phyloP scores from a whole-genome alignment of 2,113 vertebrate genomes.

The Alosa alosa region DNA sequence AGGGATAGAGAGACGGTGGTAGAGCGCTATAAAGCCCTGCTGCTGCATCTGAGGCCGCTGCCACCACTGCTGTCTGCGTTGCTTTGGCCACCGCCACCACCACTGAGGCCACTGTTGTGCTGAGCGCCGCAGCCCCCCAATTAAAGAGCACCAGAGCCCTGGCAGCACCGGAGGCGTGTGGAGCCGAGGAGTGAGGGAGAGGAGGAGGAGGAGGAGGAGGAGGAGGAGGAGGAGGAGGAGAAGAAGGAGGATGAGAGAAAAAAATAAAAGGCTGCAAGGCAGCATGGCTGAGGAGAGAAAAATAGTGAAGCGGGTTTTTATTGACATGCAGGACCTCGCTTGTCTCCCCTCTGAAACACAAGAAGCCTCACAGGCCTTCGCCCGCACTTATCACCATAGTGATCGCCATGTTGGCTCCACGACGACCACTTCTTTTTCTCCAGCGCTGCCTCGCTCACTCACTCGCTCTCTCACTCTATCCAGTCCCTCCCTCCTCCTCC shows the following conservation, averaged over 20 bases:
- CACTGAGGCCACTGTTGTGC: slow-evolving; percentile 29
- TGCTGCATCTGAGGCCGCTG: too few species aligned
- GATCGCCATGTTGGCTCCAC: neutral
- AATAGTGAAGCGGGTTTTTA: neutral
- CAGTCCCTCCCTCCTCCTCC: neutral
- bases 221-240: neutral
- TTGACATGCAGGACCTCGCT: neutral
- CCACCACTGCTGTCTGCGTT: too few species aligned
- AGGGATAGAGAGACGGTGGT: neutral
- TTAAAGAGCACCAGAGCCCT: too few species aligned
- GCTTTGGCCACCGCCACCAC: too few species aligned
- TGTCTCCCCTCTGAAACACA: slow-evolving; percentile 11
- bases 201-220: too few species aligned
- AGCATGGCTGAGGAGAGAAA: neutral
- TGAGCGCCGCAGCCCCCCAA: slow-evolving; percentile 13
- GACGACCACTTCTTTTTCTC: neutral
- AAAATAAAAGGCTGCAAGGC: slow-evolving; percentile 32
- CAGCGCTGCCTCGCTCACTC: neutral
- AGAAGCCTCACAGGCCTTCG: neutral
- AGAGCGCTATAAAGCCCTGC: neutral
- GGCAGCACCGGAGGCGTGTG: too few species aligned
- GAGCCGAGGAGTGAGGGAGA: too few species aligned
- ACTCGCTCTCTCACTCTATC: neutral
- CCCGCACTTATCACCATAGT: neutral
- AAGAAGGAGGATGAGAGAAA: neutral